These are phyloP conservation scores for Glaucopsyche alexis DNA, from an alignment of 2,888 invertebrate species.

Conservation along the genomic window DNA sequence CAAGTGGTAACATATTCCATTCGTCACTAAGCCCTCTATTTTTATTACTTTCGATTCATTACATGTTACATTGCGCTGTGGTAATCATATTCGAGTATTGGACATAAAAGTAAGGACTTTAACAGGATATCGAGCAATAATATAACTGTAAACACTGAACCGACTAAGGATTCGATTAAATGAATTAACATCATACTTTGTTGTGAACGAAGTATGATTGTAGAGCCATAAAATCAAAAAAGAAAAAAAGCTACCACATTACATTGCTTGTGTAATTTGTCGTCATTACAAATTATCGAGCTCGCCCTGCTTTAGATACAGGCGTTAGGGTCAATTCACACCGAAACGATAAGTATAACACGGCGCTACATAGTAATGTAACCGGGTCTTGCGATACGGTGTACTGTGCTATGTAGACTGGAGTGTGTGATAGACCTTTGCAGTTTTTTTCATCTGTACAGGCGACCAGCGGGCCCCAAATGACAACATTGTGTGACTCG, in stretches of 20 bases:
- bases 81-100: background rate
- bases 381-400: too few relatives aligned
- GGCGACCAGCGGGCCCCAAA: too few relatives aligned
- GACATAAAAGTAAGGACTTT: background rate
- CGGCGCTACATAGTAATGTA: too few relatives aligned
- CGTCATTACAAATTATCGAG: background rate
- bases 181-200: slow-evolving; percentile 13
- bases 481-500: too few relatives aligned
- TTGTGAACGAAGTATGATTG: background rate
- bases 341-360: background rate
- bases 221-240: slow-evolving; percentile 2
- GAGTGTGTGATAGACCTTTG: too few relatives aligned
- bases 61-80: background rate
- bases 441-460: too few relatives aligned
- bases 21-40: background rate
- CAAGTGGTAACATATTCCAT: background rate
- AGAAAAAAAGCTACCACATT: background rate
- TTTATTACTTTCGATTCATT: background rate
- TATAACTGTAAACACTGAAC: background rate
- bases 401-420: too few relatives aligned
- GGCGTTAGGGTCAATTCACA: background rate
- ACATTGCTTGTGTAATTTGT: background rate
- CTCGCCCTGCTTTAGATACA: background rate
- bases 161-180: slow-evolving; percentile 12
- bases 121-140: background rate